Evolutionary conservation across 2,113 vertebrate genomes (phyloP), one percentile per base, ranked within the genome.

Genomic region (Regulus satrapa): DNA sequence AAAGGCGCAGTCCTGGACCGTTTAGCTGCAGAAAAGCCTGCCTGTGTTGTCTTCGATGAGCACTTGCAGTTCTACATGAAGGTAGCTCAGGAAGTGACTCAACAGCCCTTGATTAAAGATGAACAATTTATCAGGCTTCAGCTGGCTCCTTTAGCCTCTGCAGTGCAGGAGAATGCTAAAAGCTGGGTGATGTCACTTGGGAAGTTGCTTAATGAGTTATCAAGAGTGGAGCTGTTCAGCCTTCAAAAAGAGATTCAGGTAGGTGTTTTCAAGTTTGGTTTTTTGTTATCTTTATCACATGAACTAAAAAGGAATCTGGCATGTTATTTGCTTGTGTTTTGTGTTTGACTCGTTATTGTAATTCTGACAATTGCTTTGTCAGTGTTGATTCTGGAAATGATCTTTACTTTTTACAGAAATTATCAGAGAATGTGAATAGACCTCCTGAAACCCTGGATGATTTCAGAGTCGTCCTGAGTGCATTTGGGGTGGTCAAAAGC

Each of bases 111-210:
- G 77, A 79, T 97, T 68, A 99, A 97, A 96, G 98, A 98, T 9
- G 98, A 98, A 31, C 97, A 98, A 81, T 98, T 98, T 78, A 93
- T 99, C 63, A 96, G 98, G 55, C 98, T 99, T 17, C 98, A 98
- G 59, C 96, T 99, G n/a, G 93, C 97, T 58, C 98, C 98, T 2
- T 97, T 99, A 91, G 98, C 97, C 10, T 91, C 16, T 40, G 95
- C 97, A 0, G 94, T 99, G 90, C 97, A 97, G 94, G 98, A 99
- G 64, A 98, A 92, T 10, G 98, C 98, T 68, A 98, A 97, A 95
- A 96, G 97, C 59, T 99, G 99, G 99, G 89, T 99, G 91, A 77
- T 48, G 38, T 99, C 99, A 0, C 97, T 99, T 14, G 98, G 99
- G 12, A 97, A 88, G 32, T 96, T 99, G 25, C 98, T 99, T 75